A percentile compares a stretch with the other conserved stretches of the same genome.
phyloP scores from a whole-genome alignment of 2,888 invertebrate genomes.

The Tolmerus cingulatus region DNA sequence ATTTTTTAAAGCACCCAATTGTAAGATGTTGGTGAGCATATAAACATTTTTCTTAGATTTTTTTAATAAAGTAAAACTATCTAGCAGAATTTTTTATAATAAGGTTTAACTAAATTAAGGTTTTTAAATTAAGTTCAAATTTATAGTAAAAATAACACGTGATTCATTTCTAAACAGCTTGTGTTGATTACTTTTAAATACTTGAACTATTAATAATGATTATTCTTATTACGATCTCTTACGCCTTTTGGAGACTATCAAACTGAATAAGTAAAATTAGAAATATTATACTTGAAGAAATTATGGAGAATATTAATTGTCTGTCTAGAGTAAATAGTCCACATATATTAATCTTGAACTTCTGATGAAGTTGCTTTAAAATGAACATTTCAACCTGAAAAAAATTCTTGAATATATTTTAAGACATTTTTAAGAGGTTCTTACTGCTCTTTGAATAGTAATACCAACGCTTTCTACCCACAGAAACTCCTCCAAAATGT shows the following conservation, averaged over 20 bases:
- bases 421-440: background rate
- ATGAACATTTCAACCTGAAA: background rate
- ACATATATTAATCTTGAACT: background rate
- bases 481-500: background rate
- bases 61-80: too few relatives aligned
- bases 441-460: background rate
- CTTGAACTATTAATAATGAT: background rate
- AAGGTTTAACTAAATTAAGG: too few relatives aligned
- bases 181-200: background rate
- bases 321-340: background rate
- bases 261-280: constrained; percentile 30
- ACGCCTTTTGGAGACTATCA: background rate
- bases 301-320: background rate
- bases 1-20: too few relatives aligned
- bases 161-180: background rate
- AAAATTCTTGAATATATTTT: background rate
- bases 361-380: background rate
- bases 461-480: background rate
- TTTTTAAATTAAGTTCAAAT: too few relatives aligned
- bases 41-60: too few relatives aligned
- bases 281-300: constrained; percentile 4
- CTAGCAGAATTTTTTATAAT: too few relatives aligned
- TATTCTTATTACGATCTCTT: background rate
- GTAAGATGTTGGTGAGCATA: too few relatives aligned
- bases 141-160: background rate